These are phyloP conservation scores for Rhabdomys dilectus DNA, from an alignment of 2,113 vertebrate species.

Conservation along the genomic window DNA sequence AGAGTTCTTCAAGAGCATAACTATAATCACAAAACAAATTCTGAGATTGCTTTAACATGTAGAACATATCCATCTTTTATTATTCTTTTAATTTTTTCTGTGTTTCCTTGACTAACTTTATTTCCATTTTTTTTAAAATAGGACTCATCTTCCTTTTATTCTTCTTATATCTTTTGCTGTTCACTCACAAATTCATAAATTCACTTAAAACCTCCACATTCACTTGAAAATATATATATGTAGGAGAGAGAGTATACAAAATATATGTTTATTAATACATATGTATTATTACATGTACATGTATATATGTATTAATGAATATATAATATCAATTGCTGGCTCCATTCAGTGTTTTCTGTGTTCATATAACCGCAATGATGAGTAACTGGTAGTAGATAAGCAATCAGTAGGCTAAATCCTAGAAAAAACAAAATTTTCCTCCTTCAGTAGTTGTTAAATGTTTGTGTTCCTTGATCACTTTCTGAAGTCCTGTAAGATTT, in stretches of 20 bases:
- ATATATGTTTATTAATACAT: too few relatives aligned
- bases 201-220: not conserved
- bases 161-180: not conserved
- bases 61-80: not conserved
- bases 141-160: not conserved
- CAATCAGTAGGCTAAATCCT: not conserved
- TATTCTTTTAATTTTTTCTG: not conserved
- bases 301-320: too few relatives aligned
- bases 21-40: not conserved
- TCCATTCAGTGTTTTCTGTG: not conserved
- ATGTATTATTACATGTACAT: too few relatives aligned
- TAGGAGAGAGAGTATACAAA: too few relatives aligned
- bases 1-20: not conserved
- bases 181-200: not conserved
- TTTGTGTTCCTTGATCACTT: not conserved
- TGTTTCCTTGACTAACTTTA: not conserved
- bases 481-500: not conserved
- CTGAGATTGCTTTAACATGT: not conserved
- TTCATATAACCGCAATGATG: not conserved
- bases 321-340: not conserved
- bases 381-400: not conserved
- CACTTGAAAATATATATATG: not conserved
- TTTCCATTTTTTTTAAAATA: not conserved
- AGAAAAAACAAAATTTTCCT: not conserved
- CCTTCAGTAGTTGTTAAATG: not conserved